Base-by-base conservation (phyloP, 2,888 invertebrate genomes). In the Sialis lutaria region DNA sequence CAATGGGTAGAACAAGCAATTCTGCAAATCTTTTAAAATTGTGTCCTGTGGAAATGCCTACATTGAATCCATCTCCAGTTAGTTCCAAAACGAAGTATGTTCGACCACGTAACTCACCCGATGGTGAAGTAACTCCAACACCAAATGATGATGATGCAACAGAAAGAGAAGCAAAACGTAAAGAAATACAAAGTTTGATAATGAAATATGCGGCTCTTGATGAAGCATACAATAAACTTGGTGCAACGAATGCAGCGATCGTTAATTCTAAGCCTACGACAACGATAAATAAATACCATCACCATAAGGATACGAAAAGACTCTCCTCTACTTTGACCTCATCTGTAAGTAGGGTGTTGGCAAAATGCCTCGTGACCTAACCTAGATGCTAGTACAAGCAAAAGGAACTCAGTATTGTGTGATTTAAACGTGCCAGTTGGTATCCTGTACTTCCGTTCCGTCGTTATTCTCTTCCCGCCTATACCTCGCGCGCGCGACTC, bases 151-250 rank as follows among this genome's bases (percentile, higher is more conserved):
- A 70, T 50, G 69, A 72, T 30, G 64, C 77, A 43, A 73, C 74
- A 53, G 87, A 88, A 54, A 72, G 88, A 41, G 85, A 86, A 61
- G 81, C 82, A 7, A 79, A 81, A 55, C 74, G 88, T 35, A 87
- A 87, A 58, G 88, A 89, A 60, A 85, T 86, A 50, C 82, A 85
- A 61, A 79, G 80, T 56, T 68, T 89, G 49, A 85, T 87, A 50
- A 73, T 81, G 70, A 88, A 87, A 62, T 88, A 88, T 62, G 79
- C 84, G 33, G 83, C 82, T 42, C 67, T 86, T 53, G 84, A 84
- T 56, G 82, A 83, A 57, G 75, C 75, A 48, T 81, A 79, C 62
- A 76, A 65, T 61, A 53, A 56, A 37, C 65, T 69, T 50, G 69
- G 65, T 33, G 68, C 68, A 55, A 60, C 68, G 54, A 65, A 68